Evolutionary conservation across 1,140 invertebrate species (phyloP), one percentile per base, ranked within the genome.

Genomic region (Penaeus vannamei): DNA sequence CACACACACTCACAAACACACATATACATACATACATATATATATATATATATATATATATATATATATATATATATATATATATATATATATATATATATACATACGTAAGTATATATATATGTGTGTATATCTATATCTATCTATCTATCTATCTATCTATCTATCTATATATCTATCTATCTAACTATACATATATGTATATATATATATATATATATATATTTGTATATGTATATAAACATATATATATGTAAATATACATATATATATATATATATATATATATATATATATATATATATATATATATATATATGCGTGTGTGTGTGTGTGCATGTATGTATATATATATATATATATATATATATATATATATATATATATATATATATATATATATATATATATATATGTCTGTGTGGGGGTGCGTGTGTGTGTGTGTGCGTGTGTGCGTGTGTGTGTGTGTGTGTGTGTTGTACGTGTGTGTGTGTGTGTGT

Each of bases 21-120:
- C n/a, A 72, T 72, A 72, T 72, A 72, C n/a, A 72, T 72, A 72
- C n/a, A 72, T 72, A n/a, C n/a, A 72, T 72, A 72, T 72, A 72
- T 72, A n/a, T 72, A 72, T 72, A 72, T 72, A 32, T 72, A 72
- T 72, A 72, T 72, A n/a, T 72, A 72, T 72, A 72, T n/a, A 72
- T 72, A 72, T 72, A 72, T 72, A 72, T 72, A 72, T 72, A 72
- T 72, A 72, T 72, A 72, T 72, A 72, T 72, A 72, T 72, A 72
- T 72, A 72, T 72, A 72, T 72, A 72, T 72, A 32, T 72, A n/a
- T 72, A n/a, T 72, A n/a, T 72, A n/a, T 72, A n/a, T 72, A n/a
- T 72, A 72, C n/a, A 72, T 72, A 72, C n/a, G n/a, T 72, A 72
- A 22, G 12, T 72, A 72, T 72, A n/a, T 72, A 72, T 72, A 72